Percentiles rank a stretch among this genome's conserved stretches.
These are phyloP conservation scores for Lymantria monacha DNA, from an alignment of 2,888 invertebrate species.

Conservation along the genomic window DNA sequence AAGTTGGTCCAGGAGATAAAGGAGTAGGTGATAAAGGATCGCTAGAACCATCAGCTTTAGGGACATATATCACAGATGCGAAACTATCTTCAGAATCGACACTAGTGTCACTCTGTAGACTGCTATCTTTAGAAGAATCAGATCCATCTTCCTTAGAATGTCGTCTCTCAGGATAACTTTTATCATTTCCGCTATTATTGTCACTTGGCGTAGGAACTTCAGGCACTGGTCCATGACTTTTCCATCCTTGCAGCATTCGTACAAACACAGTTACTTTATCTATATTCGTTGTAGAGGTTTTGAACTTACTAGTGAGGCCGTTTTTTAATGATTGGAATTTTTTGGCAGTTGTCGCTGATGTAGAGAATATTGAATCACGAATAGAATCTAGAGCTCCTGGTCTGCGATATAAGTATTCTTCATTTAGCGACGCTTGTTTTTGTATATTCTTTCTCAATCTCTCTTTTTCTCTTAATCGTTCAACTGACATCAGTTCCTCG, in stretches of 20 bases:
- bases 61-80: conserved; percentile 95
- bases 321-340: conserved; percentile 89
- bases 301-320: conserved; percentile 91
- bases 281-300: conserved; percentile 91
- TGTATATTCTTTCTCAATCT: conserved; percentile 91
- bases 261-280: conserved; percentile 93
- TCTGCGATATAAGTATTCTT: conserved; percentile 89
- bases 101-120: conserved; percentile 95
- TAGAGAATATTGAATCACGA: conserved; percentile 88
- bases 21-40: conserved; percentile 83
- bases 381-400: conserved; percentile 86
- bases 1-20: conserved; percentile 83
- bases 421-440: conserved; percentile 94
- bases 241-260: conserved; percentile 92
- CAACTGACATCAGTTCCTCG: conserved; percentile 94
- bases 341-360: conserved; percentile 86
- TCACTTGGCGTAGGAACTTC: conserved; percentile 74
- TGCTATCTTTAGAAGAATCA: conserved; percentile 93
- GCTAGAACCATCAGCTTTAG: conserved; percentile 87
- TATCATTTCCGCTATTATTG: conserved; percentile 68
- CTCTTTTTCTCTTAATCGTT: conserved; percentile 91
- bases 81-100: conserved; percentile 97
- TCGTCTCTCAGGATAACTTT: conserved; percentile 84
- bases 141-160: conserved; percentile 94
- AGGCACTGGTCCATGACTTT: conserved; percentile 79